These are phyloP conservation scores for Volucella inanis DNA, from an alignment of 2,888 invertebrate genomes.

Conservation along the genomic window DNA sequence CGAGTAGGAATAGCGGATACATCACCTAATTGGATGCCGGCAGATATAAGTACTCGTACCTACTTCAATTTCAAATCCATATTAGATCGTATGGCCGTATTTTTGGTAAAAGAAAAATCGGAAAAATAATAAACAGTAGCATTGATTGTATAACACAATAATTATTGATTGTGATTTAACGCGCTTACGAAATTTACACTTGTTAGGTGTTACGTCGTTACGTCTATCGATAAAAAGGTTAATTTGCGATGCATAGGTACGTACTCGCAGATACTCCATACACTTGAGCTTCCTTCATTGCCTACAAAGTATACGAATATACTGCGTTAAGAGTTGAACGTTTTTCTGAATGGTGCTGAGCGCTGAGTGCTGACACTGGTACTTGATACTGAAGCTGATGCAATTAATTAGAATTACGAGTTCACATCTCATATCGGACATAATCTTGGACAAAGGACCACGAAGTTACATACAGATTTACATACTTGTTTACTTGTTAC, in stretches of 20 bases:
- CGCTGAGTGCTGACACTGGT: too few species aligned
- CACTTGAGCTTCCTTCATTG: slow-evolving; percentile 51
- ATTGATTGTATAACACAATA: slow-evolving; percentile 55
- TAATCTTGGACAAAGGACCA: slow-evolving; percentile 57
- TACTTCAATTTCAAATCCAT: too few species aligned
- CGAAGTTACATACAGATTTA: neutral
- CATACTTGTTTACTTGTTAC: neutral
- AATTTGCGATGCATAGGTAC: slow-evolving; percentile 24
- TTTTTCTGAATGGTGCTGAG: too few species aligned
- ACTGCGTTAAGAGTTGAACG: too few species aligned
- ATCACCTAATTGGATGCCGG: slow-evolving; percentile 66
- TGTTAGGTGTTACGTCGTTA: slow-evolving; percentile 36
- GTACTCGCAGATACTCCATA: neutral
- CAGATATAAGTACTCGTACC: slow-evolving; percentile 13
- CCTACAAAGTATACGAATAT: slow-evolving; percentile 16
- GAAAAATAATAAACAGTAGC: slow-evolving; percentile 12
- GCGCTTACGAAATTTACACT: slow-evolving; percentile 52
- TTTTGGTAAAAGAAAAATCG: slow-evolving; percentile 47
- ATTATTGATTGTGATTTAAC: slow-evolving; percentile 63
- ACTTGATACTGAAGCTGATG: slow-evolving; percentile 4
- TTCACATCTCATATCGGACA: slow-evolving; percentile 45
- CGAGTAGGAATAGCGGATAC: neutral
- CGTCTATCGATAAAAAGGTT: slow-evolving; percentile 31
- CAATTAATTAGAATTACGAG: slow-evolving; percentile 70
- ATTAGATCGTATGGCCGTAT: too few species aligned